Evolutionary conservation across 2,113 vertebrate genomes (phyloP).

Genomic region (Catharus bicknelli): DNA sequence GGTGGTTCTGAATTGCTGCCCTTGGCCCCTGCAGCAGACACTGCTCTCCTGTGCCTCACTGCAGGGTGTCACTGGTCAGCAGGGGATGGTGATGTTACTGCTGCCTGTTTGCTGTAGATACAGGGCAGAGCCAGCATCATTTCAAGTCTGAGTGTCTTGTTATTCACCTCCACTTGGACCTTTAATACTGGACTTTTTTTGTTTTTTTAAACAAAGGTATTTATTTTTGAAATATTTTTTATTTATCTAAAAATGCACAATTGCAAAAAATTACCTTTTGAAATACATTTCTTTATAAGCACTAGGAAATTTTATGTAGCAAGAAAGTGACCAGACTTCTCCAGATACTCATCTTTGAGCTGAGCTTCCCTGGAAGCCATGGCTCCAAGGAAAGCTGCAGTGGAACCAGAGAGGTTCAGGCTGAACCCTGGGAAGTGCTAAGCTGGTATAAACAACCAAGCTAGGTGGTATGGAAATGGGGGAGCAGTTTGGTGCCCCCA

Average conservation of each 20-base stretch:
- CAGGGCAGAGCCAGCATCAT: background rate
- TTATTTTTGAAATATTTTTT: conserved; percentile 66
- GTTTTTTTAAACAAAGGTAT: conserved; percentile 56
- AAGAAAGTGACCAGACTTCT: conserved; percentile 32
- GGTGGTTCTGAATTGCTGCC: background rate
- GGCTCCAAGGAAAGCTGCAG: conserved; percentile 29
- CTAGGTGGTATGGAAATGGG: background rate
- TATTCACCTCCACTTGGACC: background rate
- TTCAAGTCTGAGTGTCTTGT: background rate
- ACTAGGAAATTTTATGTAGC: conserved; percentile 39
- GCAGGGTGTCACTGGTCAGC: fast-evolving
- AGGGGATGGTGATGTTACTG: fast-evolving
- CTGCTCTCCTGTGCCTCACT: background rate
- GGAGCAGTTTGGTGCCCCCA: background rate
- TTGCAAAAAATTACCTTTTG: conserved; percentile 62
- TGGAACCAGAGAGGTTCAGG: background rate
- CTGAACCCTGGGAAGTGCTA: background rate
- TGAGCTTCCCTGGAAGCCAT: background rate
- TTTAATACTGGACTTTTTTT: background rate
- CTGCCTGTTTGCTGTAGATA: background rate
- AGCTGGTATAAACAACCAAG: background rate
- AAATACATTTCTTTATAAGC: conserved; percentile 59
- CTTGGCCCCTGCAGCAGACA: background rate
- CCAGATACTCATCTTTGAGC: background rate
- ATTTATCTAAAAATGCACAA: conserved; percentile 72